Evolutionary conservation across 30 jellyfish, hydroid and myxozoan genomes (phyloP).

Genomic region (Hydractinia echinata): DNA sequence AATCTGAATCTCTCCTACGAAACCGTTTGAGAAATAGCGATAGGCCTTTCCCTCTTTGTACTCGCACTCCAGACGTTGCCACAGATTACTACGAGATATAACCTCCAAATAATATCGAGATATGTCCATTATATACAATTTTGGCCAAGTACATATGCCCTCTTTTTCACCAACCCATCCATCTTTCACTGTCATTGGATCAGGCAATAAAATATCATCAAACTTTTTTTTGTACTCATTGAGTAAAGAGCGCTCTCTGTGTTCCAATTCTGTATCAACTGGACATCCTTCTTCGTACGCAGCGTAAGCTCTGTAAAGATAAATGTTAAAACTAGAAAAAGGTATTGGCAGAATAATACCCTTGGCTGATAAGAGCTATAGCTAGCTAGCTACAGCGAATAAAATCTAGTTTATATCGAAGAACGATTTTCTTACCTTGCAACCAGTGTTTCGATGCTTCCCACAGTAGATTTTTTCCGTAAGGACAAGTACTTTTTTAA

Average conservation of each 20-base stretch:
- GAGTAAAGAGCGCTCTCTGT: constrained; percentile 18
- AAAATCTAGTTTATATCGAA: neutral
- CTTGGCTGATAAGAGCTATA: neutral
- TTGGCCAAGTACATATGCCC: constrained; percentile 45
- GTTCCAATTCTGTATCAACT: constrained; percentile 17
- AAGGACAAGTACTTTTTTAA: neutral
- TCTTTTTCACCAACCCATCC: constrained; percentile 49
- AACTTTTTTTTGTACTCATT: neutral
- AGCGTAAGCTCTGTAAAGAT: constrained; percentile 18
- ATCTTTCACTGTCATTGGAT: constrained; percentile 8
- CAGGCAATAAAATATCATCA: constrained; percentile 5
- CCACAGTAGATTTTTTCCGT: neutral
- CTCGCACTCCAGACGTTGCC: constrained; percentile 45
- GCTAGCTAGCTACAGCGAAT: neutral
- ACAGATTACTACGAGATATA: neutral
- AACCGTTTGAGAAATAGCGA: constrained; percentile 29
- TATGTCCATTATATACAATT: constrained; percentile 9
- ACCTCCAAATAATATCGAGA: neutral
- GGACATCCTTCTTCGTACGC: constrained; percentile 29
- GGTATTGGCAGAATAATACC: neutral
- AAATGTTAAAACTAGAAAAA: neutral
- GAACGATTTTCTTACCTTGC: neutral
- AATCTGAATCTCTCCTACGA: constrained; percentile 19
- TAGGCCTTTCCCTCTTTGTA: constrained; percentile 55
- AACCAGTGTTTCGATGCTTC: neutral